phyloP scores from a whole-genome alignment of 1,140 invertebrate species.

The Apocrypta bakeri region DNA sequence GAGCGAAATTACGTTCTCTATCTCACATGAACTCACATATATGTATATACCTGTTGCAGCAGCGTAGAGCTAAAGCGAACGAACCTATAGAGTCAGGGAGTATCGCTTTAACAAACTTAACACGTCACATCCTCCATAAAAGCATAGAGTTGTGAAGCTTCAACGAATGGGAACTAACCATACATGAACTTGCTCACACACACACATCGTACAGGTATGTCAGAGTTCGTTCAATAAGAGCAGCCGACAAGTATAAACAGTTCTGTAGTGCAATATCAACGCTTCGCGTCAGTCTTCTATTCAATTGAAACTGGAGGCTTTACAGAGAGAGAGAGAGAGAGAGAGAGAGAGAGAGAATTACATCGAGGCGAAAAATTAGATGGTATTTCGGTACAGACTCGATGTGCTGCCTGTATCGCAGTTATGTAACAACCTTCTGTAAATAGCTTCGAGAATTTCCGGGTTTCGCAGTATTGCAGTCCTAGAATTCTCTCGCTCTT shows the following conservation, averaged over 20 bases:
- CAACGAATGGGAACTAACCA: background rate
- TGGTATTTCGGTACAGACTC: background rate
- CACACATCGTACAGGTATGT: background rate
- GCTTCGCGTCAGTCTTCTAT: background rate
- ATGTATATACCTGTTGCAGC: background rate
- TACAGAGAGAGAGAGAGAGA: too few species aligned
- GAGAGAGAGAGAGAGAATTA: background rate
- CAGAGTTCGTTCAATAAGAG: background rate
- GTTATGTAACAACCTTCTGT: background rate
- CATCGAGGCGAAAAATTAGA: background rate
- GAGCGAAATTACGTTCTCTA: background rate
- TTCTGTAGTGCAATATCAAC: background rate
- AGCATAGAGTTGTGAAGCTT: background rate
- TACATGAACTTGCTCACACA: background rate
- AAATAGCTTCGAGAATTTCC: background rate
- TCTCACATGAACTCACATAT: background rate
- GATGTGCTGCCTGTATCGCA: background rate
- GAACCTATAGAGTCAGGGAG: background rate
- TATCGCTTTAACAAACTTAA: background rate
- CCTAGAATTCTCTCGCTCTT: background rate
- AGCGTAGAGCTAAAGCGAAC: background rate
- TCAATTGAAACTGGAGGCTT: background rate
- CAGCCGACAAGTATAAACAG: background rate
- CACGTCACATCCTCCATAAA: background rate
- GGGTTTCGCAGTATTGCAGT: background rate